phyloP scores from a whole-genome alignment of 2,113 vertebrate genomes.

The Chaenocephalus aceratus region DNA sequence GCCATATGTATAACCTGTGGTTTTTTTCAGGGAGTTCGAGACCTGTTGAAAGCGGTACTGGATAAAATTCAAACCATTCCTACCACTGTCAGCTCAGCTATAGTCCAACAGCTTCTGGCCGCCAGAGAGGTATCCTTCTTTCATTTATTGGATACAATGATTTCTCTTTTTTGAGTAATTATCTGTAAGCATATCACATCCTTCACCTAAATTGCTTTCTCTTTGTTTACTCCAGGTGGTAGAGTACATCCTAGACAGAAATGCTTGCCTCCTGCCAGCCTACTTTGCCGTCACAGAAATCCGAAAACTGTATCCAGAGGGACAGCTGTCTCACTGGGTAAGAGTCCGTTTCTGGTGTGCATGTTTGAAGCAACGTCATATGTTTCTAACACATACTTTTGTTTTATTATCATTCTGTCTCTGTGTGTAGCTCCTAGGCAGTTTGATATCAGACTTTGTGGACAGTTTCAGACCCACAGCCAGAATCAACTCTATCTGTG shows the following conservation, averaged over 20 bases:
- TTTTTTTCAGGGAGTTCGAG: constrained; percentile 90
- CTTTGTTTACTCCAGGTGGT: constrained; percentile 86
- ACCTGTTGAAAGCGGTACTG: constrained; percentile 94
- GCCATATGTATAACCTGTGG: neutral
- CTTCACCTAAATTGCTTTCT: neutral
- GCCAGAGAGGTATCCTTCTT: constrained; percentile 89
- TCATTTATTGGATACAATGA: neutral
- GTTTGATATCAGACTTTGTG: constrained; percentile 97
- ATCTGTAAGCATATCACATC: neutral
- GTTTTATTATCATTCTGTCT: neutral
- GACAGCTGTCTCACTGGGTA: constrained; percentile 98
- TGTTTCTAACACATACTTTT: neutral
- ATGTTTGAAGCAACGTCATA: neutral
- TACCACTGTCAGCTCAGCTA: constrained; percentile 95
- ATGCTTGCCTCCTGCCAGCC: constrained; percentile 96
- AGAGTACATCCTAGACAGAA: constrained; percentile 97
- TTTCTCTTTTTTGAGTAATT: neutral
- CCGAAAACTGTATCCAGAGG: constrained; percentile 96
- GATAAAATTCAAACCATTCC: constrained; percentile 98
- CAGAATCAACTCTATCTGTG: constrained; percentile 99
- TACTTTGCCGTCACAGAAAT: constrained; percentile 98
- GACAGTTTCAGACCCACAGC: constrained; percentile 98
- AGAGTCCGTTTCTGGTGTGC: constrained; percentile 12
- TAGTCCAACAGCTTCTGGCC: constrained; percentile 95
- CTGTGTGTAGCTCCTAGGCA: constrained; percentile 90